Conservation (phyloP, 2,888 invertebrate species). For the Apotomis betuletana region DNA sequence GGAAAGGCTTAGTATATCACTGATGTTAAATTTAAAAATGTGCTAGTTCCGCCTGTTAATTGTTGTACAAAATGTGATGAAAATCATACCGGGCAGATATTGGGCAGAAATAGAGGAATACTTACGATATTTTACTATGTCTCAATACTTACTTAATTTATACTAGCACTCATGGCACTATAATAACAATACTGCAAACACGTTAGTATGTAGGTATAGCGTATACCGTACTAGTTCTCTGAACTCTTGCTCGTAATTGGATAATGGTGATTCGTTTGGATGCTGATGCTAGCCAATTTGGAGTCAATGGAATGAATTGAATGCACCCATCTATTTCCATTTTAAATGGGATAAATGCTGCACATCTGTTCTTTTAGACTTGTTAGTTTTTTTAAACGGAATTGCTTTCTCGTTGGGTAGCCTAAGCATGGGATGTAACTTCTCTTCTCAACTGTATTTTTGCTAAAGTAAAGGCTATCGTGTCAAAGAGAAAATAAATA, state of each 20-base stretch:
- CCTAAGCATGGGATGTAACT: neutral
- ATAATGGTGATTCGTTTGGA: constrained; percentile 29
- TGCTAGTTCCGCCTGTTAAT: no score
- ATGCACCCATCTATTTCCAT: constrained; percentile 28
- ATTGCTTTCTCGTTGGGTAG: constrained; percentile 10
- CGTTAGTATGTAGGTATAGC: neutral
- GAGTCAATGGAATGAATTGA: constrained; percentile 31
- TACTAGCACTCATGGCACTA: no score
- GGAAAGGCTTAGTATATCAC: no score
- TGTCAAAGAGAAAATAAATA: no score
- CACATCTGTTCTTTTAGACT: constrained; percentile 22
- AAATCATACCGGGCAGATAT: no score
- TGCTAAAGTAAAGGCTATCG: neutral
- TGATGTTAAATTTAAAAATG: no score
- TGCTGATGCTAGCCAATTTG: constrained; percentile 31
- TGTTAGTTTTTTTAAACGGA: constrained; percentile 10
- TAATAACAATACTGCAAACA: neutral
- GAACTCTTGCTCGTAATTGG: constrained; percentile 25
- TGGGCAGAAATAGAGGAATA: no score
- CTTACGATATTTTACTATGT: no score
- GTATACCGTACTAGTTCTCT: constrained; percentile 3
- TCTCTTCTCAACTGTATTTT: neutral
- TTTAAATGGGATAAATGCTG: constrained; percentile 29
- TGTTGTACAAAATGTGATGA: no score
- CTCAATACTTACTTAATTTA: no score